These are phyloP conservation scores for Hemicentrotus pulcherrimus DNA, from an alignment of 35 echinoderm and acorn worm genomes.

Conservation along the genomic window DNA sequence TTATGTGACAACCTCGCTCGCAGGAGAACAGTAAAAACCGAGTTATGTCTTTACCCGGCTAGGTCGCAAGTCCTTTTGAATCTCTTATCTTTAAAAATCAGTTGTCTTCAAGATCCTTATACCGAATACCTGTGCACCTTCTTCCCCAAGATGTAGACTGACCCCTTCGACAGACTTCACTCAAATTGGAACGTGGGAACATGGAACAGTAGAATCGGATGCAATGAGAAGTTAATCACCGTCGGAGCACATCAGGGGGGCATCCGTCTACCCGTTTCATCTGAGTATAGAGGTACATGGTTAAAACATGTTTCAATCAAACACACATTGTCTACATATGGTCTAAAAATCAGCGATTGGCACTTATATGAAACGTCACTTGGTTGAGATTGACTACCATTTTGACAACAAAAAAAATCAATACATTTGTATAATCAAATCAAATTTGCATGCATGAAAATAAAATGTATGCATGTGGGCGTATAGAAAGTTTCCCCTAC, in stretches of 20 bases:
- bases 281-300: neutral
- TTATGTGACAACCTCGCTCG: constrained; percentile 6
- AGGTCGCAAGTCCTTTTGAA: neutral
- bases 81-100: neutral
- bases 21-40: neutral
- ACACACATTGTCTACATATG: constrained; percentile 24
- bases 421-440: too few species aligned
- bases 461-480: too few species aligned
- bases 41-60: neutral
- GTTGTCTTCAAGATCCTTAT: neutral
- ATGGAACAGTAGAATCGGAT: constrained; percentile 27
- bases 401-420: neutral
- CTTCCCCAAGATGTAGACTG: neutral
- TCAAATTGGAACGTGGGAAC: constrained; percentile 51
- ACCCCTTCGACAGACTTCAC: neutral
- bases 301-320: constrained; percentile 29
- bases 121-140: neutral
- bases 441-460: too few species aligned
- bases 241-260: constrained; percentile 32
- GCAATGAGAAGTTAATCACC: constrained; percentile 39
- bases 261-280: neutral
- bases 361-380: neutral
- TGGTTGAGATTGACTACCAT: neutral
- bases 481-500: too few species aligned
- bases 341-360: neutral